phyloP scores from a whole-genome alignment of 2,113 vertebrate genomes.

The Chaetorhynchus papuensis region DNA sequence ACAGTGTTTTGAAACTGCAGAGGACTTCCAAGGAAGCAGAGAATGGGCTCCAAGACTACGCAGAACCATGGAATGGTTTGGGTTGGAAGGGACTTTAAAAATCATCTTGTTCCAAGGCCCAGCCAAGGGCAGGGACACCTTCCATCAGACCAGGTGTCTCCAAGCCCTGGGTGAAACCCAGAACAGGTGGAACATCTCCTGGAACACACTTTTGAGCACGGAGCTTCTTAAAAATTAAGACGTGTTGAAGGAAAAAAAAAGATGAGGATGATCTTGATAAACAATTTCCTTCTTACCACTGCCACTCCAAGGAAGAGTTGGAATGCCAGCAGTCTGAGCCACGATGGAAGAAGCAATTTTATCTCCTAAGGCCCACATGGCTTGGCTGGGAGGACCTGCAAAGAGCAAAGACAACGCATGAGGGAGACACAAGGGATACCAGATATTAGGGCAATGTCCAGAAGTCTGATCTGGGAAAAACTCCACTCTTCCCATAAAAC shows the following conservation, averaged over 20 bases:
- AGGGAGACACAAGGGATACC: neutral
- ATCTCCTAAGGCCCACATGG: slow-evolving; percentile 98
- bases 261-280: neutral
- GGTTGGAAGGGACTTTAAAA: neutral
- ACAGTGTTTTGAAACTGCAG: slow-evolving; percentile 7
- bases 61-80: too few relatives aligned
- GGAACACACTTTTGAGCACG: neutral
- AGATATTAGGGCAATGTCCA: neutral
- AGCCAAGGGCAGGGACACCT: neutral
- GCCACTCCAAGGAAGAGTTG: slow-evolving; percentile 96
- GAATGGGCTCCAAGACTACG: neutral
- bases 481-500: neutral
- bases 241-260: neutral
- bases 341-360: slow-evolving; percentile 98
- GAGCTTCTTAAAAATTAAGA: neutral
- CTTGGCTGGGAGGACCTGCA: slow-evolving; percentile 94
- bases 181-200: neutral
- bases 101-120: neutral
- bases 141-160: neutral
- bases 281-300: slow-evolving; percentile 72
- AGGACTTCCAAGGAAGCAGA: slow-evolving; percentile 21
- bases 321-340: slow-evolving; percentile 96
- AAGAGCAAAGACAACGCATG: neutral
- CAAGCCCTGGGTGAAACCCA: neutral
- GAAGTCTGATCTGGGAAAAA: neutral